phyloP scores from a whole-genome alignment of 2,888 invertebrate genomes.

The Hypolimnas misippus region DNA sequence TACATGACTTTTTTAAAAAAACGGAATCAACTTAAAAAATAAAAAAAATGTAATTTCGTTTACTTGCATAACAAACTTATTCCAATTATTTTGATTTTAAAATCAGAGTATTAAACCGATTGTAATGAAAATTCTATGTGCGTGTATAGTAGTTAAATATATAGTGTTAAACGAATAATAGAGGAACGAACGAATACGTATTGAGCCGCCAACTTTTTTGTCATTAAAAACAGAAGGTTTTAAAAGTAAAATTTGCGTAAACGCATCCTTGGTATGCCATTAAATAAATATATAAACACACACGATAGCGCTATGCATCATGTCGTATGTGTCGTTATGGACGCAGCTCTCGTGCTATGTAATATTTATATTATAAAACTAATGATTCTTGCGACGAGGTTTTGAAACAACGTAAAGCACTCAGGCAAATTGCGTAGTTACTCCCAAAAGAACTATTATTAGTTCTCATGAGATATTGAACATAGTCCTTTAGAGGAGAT shows the following conservation, averaged over 20 bases:
- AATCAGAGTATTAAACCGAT: no score
- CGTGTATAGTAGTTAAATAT: no score
- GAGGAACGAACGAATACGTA: no score
- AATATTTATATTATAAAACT: constrained; percentile 25
- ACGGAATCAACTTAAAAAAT: no score
- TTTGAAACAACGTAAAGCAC: constrained; percentile 31
- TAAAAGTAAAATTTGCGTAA: neutral
- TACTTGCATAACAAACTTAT: no score
- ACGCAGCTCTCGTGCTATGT: neutral
- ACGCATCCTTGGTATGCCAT: neutral
- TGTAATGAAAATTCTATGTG: no score
- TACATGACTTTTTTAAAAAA: no score
- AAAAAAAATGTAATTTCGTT: no score
- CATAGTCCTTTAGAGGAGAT: neutral
- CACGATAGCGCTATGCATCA: neutral
- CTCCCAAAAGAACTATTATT: constrained; percentile 30
- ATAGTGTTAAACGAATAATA: no score
- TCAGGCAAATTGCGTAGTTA: constrained; percentile 33
- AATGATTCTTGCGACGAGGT: constrained; percentile 25
- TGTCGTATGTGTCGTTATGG: neutral
- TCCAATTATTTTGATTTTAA: no score
- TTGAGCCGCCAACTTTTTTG: no score
- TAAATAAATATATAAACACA: neutral
- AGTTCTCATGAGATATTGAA: constrained; percentile 25
- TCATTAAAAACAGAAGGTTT: neutral